Evolutionary conservation across 2,113 vertebrate species (phyloP), one percentile per base, ranked within the genome.

Genomic region (Monopterus albus): DNA sequence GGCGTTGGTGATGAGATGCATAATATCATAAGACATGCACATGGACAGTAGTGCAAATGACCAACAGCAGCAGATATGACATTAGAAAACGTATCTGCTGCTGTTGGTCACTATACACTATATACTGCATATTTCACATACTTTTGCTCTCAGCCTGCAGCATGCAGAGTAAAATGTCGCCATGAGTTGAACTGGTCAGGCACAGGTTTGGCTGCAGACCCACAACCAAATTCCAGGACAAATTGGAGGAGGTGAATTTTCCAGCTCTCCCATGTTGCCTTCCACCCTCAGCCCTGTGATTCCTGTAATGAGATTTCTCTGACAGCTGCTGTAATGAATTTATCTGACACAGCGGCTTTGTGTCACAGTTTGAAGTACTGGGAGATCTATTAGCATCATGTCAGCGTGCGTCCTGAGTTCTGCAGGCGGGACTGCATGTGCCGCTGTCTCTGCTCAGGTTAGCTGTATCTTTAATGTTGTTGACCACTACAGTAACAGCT

Each of bases 301-400:
- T 31, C 33, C 59, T 52, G 2, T 47, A n/a, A 39, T 1, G 7
- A 47, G 35, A 53, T 49, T 20, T 2, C 52, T 65, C 21, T 7
- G 20, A 62, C 59, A 29, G 45, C 38, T 6, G 1, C 38, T 45
- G 28, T 36, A 59, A 51, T 45, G 33, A 50, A 57, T 52, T 28
- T 35, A 51, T 45, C 45, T 6, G 53, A 75, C 68, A 71, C 53
- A 56, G 28, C 26, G 36, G 36, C 43, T 58, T 17, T 1, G 11
- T 75, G 62, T 52, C 46, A 23, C 45, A 31, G 39, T 18, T 55
- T 72, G 0, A 49, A 23, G 66, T 25, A 15, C 13, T 23, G 33
- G 17, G 4, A n/a, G 0, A 40, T 38, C 23, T 13, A 0, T 45
- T 46, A 53, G 51, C 29, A 12, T 50, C 25, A 56, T 31, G 42